phyloP scores from a whole-genome alignment of 2,888 invertebrate species.

The Bombylius discolor region DNA sequence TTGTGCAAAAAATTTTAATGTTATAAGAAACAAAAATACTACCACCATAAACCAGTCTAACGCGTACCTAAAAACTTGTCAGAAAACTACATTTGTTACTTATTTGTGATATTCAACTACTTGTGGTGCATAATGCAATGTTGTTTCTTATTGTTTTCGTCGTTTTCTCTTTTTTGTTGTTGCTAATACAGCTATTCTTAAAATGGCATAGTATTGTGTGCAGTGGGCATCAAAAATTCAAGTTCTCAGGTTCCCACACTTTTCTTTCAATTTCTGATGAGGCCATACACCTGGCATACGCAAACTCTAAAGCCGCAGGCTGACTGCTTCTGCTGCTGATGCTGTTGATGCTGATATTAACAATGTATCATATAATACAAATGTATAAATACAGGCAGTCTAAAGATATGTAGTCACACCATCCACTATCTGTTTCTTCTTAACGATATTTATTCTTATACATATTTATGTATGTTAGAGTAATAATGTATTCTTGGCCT shows the following conservation, averaged over 20 bases:
- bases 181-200: too few species aligned
- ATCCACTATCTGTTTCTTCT: neutral
- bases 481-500: neutral
- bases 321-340: neutral
- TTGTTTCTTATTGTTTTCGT: neutral
- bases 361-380: too few species aligned
- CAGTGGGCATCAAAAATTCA: neutral
- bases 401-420: neutral
- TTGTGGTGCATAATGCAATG: too few species aligned
- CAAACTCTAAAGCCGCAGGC: neutral
- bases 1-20: neutral
- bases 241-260: conserved; percentile 5
- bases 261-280: conserved; percentile 7
- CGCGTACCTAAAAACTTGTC: neutral
- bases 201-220: neutral
- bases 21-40: too few species aligned
- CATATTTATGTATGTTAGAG: neutral
- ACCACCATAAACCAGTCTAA: neutral
- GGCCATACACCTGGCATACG: conserved; percentile 9
- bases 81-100: neutral
- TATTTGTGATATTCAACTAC: too few species aligned
- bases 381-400: too few species aligned
- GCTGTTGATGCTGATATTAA: too few species aligned
- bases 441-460: neutral
- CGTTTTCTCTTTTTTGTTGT: too few species aligned